These are phyloP conservation scores for Daphoenositta chrysoptera DNA, from an alignment of 2,113 vertebrate genomes.

Conservation along the genomic window DNA sequence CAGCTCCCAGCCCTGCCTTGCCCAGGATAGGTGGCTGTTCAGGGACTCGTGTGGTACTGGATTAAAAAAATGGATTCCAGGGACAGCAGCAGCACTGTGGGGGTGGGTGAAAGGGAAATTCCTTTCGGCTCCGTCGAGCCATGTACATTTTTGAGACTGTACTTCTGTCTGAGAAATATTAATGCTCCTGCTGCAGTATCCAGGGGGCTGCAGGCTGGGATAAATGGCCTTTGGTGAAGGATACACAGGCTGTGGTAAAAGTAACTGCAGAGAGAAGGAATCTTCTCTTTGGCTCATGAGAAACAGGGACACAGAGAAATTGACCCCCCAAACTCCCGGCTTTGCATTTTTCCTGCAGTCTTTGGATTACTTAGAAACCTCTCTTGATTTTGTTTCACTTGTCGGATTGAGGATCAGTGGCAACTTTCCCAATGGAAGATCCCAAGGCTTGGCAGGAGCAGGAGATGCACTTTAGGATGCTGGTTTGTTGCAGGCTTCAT, in stretches of 20 bases:
- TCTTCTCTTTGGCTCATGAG: background rate
- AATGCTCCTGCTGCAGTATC: background rate
- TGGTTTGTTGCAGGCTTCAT: background rate
- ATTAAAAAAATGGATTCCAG: background rate
- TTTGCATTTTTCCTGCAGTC: background rate
- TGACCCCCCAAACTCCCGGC: fast-evolving
- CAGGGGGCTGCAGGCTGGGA: background rate
- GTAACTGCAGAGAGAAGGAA: background rate
- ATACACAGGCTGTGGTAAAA: background rate
- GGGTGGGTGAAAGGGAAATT: background rate
- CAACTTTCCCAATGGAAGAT: background rate
- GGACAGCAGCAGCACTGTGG: background rate
- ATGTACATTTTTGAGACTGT: background rate
- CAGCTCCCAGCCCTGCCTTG: background rate
- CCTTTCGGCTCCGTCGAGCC: background rate
- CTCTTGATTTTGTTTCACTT: background rate
- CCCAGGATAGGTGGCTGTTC: background rate
- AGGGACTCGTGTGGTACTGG: background rate
- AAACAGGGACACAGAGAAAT: background rate
- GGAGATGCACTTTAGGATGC: background rate
- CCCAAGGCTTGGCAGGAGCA: background rate
- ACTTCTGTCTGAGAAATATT: background rate
- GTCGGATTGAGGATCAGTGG: background rate
- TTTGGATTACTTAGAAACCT: background rate
- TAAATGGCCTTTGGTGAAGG: background rate